Conservation (phyloP, 2,113 vertebrate genomes). For the Acinonyx jubatus region DNA sequence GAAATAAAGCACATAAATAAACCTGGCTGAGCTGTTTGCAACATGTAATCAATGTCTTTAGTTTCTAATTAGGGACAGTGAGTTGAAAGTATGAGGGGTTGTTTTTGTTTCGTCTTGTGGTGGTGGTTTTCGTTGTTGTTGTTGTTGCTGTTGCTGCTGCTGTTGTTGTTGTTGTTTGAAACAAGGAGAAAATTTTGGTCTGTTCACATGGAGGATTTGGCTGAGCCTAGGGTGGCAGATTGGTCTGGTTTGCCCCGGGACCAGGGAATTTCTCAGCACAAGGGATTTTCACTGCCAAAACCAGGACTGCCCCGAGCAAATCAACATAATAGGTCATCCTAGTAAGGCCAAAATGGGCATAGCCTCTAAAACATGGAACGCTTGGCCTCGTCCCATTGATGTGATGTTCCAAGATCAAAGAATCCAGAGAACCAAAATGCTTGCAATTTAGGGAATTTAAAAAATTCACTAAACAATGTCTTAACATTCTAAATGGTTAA, state of each 20-base stretch:
- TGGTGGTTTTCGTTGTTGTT: neutral
- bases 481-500: neutral
- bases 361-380: neutral
- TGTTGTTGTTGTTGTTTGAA: neutral
- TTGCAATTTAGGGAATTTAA: neutral
- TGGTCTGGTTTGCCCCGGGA: neutral
- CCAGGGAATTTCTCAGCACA: neutral
- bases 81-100: neutral
- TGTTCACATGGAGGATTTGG: neutral
- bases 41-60: neutral
- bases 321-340: neutral
- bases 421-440: constrained; percentile 16
- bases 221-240: neutral
- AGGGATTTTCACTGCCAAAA: neutral
- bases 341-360: neutral
- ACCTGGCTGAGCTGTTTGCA: neutral
- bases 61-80: neutral
- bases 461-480: neutral
- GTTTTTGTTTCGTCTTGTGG: neutral
- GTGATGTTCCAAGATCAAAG: neutral
- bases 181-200: neutral
- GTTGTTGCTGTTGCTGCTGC: neutral
- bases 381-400: neutral
- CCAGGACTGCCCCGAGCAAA: neutral
- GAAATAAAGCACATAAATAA: neutral